phyloP scores from a whole-genome alignment of 2,888 invertebrate species.

The Entomobrya proxima region DNA sequence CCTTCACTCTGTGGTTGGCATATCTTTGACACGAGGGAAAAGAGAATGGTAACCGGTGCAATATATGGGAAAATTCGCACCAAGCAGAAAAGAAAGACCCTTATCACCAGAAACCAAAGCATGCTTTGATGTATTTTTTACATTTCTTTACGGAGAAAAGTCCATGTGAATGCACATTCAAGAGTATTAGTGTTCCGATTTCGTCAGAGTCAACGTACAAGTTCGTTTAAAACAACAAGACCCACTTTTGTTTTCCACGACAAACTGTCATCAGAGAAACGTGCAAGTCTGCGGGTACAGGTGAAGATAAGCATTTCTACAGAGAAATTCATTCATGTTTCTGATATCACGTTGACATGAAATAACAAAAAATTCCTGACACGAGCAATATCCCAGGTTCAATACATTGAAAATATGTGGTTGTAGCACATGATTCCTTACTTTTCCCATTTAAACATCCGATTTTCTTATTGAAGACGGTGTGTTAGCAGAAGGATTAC shows the following conservation, averaged over 20 bases:
- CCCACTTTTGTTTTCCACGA: constrained; percentile 7
- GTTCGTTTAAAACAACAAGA: not conserved
- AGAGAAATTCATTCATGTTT: not conserved
- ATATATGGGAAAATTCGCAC: not conserved
- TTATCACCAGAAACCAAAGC: not conserved
- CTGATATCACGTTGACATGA: not conserved
- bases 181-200: not conserved
- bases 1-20: not conserved
- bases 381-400: not conserved
- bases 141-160: not conserved
- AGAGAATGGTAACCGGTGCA: not conserved
- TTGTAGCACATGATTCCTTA: not conserved
- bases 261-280: constrained; percentile 18
- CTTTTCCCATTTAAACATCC: not conserved
- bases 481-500: not conserved
- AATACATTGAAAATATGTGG: not conserved
- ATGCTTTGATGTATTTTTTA: not conserved
- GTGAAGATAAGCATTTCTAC: constrained; percentile 21
- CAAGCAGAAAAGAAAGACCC: not conserved
- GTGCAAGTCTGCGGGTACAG: constrained; percentile 7
- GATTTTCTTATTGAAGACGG: not conserved
- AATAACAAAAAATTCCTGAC: not conserved
- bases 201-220: not conserved
- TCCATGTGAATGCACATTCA: not conserved
- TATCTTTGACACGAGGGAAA: not conserved